A percentile compares a stretch with the other conserved stretches of the same genome.
Conservation (phyloP, 2,797 vertebrate genomes). For the Acanthurus lineatus region DNA sequence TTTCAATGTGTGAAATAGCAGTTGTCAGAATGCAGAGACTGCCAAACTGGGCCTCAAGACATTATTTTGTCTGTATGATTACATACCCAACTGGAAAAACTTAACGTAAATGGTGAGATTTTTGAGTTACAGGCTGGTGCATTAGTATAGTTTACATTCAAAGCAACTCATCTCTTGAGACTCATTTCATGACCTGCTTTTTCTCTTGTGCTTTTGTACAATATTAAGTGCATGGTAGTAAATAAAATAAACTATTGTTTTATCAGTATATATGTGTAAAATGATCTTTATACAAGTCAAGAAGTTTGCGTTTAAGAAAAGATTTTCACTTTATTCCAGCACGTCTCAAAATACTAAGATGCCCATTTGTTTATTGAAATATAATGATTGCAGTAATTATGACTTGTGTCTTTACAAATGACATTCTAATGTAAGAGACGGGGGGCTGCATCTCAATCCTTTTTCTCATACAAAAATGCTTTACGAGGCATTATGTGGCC, state of each 20-base stretch:
- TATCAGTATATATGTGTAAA: no score
- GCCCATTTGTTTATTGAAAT: not conserved
- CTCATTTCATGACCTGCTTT: not conserved
- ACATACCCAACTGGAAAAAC: not conserved
- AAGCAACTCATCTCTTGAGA: constrained; percentile 4
- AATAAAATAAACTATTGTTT: not conserved
- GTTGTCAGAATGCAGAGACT: not conserved
- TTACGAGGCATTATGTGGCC: not conserved
- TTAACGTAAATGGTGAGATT: constrained; percentile 8
- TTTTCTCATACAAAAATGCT: not conserved
- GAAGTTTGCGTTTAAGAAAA: not conserved
- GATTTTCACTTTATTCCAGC: not conserved
- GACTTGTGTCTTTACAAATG: not conserved
- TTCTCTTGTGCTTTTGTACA: not conserved
- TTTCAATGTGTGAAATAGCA: constrained; percentile 15
- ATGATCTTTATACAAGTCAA: no score
- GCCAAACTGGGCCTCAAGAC: constrained; percentile 1
- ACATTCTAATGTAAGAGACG: not conserved
- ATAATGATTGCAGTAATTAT: not conserved
- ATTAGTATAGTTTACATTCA: not conserved
- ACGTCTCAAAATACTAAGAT: not conserved
- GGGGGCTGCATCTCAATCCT: not conserved
- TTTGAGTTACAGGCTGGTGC: not conserved
- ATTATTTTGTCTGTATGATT: not conserved
- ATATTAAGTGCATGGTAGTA: not conserved